phyloP scores from a whole-genome alignment of 1,140 invertebrate genomes.

The Ceratosolen fusciceps region DNA sequence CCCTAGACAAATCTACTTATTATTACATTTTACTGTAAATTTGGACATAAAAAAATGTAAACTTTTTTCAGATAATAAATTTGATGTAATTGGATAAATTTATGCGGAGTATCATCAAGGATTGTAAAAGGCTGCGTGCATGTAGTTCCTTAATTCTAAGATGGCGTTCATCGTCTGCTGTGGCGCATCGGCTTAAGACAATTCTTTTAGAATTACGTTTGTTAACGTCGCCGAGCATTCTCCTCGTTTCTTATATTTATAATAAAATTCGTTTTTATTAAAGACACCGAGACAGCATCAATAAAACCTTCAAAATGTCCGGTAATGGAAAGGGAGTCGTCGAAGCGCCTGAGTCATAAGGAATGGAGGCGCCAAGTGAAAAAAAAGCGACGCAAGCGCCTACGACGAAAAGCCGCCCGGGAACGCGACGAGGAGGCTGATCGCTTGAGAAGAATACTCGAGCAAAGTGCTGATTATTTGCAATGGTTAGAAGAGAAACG shows the following conservation, averaged over 20 bases:
- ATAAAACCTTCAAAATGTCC: conserved; percentile 47
- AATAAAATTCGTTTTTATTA: not conserved
- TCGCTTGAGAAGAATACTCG: conserved; percentile 54
- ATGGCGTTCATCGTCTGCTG: conserved; percentile 40
- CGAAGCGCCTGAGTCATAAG: conserved; percentile 66
- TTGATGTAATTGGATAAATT: not conserved
- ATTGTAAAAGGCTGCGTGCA: not conserved
- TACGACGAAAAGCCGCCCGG: conserved; percentile 70
- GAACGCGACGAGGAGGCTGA: conserved; percentile 59
- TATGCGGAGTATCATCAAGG: not conserved
- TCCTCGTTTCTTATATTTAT: not conserved
- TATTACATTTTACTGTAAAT: not conserved
- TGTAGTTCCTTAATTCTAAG: not conserved
- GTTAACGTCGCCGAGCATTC: not conserved
- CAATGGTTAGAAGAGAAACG: conserved; percentile 68
- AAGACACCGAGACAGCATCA: not conserved
- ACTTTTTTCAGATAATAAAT: not conserved
- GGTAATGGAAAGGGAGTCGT: conserved; percentile 48
- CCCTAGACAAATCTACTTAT: not conserved
- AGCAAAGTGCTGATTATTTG: conserved; percentile 66
- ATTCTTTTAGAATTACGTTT: not conserved
- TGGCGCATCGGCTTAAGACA: conserved; percentile 4
- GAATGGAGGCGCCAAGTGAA: conserved; percentile 76
- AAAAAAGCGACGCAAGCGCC: conserved; percentile 74
- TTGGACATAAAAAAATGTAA: not conserved